phyloP scores from a whole-genome alignment of 2,888 invertebrate genomes.

The Chrysina gloriosa region DNA sequence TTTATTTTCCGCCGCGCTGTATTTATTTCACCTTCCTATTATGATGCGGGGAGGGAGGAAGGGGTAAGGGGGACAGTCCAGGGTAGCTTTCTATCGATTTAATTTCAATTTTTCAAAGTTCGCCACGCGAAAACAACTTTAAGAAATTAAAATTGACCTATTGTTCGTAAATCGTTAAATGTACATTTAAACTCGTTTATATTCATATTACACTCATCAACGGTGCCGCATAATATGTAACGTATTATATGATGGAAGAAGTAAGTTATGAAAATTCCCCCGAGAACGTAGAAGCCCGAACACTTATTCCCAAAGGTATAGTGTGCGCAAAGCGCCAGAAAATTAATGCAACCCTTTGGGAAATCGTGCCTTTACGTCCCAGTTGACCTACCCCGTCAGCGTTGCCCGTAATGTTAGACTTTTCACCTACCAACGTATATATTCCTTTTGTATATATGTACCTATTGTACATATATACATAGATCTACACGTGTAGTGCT shows the following conservation, averaged over 20 bases:
- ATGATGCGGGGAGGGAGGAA: not conserved
- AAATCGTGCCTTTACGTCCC: conserved; percentile 72
- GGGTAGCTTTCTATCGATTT: too few relatives aligned
- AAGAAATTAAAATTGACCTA: too few relatives aligned
- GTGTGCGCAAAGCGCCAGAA: conserved; percentile 83
- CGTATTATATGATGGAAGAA: conserved; percentile 60
- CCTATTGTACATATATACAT: conserved; percentile 2
- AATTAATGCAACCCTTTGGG: conserved; percentile 78
- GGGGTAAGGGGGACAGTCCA: too few relatives aligned
- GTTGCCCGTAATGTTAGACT: conserved; percentile 45
- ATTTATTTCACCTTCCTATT: conserved; percentile 37
- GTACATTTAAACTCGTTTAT: not conserved
- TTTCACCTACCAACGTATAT: conserved; percentile 39
- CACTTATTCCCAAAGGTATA: conserved; percentile 72
- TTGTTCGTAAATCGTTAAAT: too few relatives aligned
- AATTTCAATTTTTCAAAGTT: conserved; percentile 1
- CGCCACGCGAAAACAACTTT: too few relatives aligned
- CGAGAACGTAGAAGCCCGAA: conserved; percentile 59
- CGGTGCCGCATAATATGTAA: conserved; percentile 58
- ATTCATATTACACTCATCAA: conserved; percentile 51
- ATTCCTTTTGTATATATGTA: conserved; percentile 38
- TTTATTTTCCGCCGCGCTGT: conserved; percentile 41
- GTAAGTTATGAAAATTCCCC: conserved; percentile 64
- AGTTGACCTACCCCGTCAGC: conserved; percentile 56
- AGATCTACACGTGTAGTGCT: not conserved